A percentile compares a stretch with the other conserved stretches of the same genome.
Conservation (phyloP, 2,113 vertebrate species). For the Ranitomeya variabilis region DNA sequence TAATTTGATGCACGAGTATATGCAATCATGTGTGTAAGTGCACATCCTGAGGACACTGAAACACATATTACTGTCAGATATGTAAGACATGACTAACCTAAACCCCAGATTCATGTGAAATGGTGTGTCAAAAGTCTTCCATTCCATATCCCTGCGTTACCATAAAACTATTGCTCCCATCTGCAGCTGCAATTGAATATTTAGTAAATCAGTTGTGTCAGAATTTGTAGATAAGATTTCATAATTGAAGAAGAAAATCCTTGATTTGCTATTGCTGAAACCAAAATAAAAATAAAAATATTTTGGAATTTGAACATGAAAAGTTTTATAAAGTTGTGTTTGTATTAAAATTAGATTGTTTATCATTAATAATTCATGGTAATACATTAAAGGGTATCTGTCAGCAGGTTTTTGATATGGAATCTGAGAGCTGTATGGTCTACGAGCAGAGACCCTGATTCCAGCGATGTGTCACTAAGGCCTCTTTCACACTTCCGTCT, state of each 20-base stretch:
- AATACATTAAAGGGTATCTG: no score
- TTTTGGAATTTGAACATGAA: no score
- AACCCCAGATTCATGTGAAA: neutral
- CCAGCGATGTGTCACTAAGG: no score
- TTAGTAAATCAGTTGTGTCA: slow-evolving; percentile 20
- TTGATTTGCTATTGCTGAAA: neutral
- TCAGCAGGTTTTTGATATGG: no score
- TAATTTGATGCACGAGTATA: neutral
- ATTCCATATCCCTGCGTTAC: neutral
- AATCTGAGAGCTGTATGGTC: no score
- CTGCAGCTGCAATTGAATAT: slow-evolving; percentile 4
- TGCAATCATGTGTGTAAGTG: neutral
- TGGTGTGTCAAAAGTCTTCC: slow-evolving; percentile 10
- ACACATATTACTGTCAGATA: neutral
- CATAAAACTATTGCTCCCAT: slow-evolving; percentile 13
- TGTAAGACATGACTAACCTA: neutral
- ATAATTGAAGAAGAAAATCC: neutral
- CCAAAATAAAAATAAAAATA: neutral
- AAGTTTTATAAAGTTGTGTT: neutral
- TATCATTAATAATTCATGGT: no score
- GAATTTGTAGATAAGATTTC: neutral
- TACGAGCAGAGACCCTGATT: no score
- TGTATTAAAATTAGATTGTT: neutral
- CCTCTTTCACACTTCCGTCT: no score
- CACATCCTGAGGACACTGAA: neutral